Conservation (phyloP, 2,888 invertebrate species). For the Parascotia fuliginaria region DNA sequence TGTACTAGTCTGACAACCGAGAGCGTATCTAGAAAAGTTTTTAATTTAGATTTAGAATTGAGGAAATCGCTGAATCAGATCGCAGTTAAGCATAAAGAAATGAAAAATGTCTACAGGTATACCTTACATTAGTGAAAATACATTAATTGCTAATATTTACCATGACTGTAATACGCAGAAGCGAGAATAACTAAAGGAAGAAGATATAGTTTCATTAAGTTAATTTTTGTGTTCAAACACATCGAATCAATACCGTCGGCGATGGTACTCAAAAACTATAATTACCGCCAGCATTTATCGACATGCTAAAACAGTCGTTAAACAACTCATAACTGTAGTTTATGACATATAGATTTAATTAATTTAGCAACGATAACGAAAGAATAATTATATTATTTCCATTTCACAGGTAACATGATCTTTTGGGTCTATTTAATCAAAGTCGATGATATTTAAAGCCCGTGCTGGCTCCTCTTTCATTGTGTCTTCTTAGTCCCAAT, state of each 20-base stretch:
- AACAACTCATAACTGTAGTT: slow-evolving; percentile 11
- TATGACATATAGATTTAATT: slow-evolving; percentile 3
- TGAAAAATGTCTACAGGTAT: too few species aligned
- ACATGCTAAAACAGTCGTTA: slow-evolving; percentile 23
- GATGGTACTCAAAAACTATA: slow-evolving; percentile 5
- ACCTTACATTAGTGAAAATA: neutral
- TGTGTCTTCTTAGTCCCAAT: too few species aligned
- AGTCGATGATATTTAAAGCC: too few species aligned
- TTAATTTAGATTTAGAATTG: too few species aligned
- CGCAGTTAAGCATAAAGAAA: too few species aligned
- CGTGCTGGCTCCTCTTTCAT: too few species aligned
- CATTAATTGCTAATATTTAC: slow-evolving; percentile 24
- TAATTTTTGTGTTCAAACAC: slow-evolving; percentile 19
- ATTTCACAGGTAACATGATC: neutral
- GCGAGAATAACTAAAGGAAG: slow-evolving; percentile 15
- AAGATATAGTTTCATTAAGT: slow-evolving; percentile 18
- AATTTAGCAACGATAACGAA: neutral
- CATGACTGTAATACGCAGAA: slow-evolving; percentile 12
- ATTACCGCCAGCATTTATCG: slow-evolving; percentile 12
- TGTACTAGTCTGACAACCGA: too few species aligned
- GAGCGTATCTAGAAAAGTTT: too few species aligned
- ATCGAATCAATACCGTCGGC: slow-evolving; percentile 13
- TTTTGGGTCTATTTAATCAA: neutral
- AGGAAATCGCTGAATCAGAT: too few species aligned
- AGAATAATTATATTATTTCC: neutral